Percentiles rank a stretch among this genome's conserved stretches.
phyloP scores from a whole-genome alignment of 2,888 invertebrate genomes.

The Eurytoma adleriae region DNA sequence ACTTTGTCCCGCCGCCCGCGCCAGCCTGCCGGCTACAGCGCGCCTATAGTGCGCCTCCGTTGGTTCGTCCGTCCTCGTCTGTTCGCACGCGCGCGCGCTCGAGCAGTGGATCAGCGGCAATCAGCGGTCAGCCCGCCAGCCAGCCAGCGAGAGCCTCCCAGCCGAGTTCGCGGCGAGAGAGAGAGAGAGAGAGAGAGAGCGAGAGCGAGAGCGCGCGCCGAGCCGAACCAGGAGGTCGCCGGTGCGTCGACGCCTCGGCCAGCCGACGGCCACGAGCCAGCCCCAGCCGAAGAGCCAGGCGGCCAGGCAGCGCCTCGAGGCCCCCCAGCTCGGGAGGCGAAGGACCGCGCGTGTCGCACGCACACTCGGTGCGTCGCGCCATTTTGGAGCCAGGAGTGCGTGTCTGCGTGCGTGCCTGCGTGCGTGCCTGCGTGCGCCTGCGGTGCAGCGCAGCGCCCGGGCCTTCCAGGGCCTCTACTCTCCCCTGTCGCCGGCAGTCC shows the following conservation, averaged over 20 bases:
- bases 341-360: constrained; percentile 2
- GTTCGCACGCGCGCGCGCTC: constrained; percentile 21
- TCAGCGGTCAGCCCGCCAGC: constrained; percentile 3
- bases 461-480: background rate
- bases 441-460: background rate
- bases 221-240: background rate
- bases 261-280: background rate
- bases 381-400: constrained; percentile 60
- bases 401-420: constrained; percentile 1
- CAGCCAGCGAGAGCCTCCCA: background rate
- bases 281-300: background rate
- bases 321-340: background rate
- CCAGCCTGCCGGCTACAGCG: background rate
- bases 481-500: too few species aligned
- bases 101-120: background rate
- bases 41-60: background rate
- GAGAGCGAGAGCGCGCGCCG: too few species aligned
- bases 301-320: background rate
- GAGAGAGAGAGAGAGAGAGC: too few species aligned
- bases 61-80: constrained; percentile 8
- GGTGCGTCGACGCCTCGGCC: background rate
- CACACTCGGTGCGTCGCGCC: constrained; percentile 39
- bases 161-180: background rate
- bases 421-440: background rate
- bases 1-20: constrained; percentile 78